Evolutionary conservation across 2,888 invertebrate species (phyloP), one percentile per base, ranked within the genome.

Genomic region (Eustalomyia histrio): DNA sequence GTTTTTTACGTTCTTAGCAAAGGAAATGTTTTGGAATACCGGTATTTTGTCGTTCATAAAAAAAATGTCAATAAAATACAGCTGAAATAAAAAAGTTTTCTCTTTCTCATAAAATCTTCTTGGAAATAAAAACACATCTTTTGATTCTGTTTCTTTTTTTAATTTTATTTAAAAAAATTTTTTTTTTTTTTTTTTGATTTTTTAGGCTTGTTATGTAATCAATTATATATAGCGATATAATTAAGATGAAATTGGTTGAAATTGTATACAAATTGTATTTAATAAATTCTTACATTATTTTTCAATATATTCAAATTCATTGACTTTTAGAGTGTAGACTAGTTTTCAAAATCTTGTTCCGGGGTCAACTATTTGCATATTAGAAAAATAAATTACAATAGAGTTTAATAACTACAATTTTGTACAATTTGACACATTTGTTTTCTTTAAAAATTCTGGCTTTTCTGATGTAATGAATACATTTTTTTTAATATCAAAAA

Each of bases 161-260:
- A 39, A 52, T 72, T 76, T 57, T 1, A 52, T n/a, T 63, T 74
- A 21, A 16, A n/a, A n/a, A n/a, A n/a, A n/a, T n/a, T 74, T 71
- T 29, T 14, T 43, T 24, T 61, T 76, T 74, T 78, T 80, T 81
- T 78, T 76, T 67, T 76, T n/a, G 65, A 39, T 57, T 81, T 81
- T 80, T 69, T 63, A 17, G 39, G 60, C 78, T 78, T 81, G 78
- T 81, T 81, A 75, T 78, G n/a, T 61, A 63, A 63, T 58, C n/a
- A n/a, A n/a, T n/a, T n/a, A n/a, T 68, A 61, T 76, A 60, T 67
- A n/a, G 35, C 8, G 72, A 72, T 47, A 78, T 78, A 75, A 75
- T 55, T 52, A 65, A 8, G 21, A 50, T 79, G 52, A 68, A 79
- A 75, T 39, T 61, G 58, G 18, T 58, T 65, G 35, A n/a, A 61